Conservation (phyloP, 1,140 invertebrate genomes). For the Ectropis grisescens region DNA sequence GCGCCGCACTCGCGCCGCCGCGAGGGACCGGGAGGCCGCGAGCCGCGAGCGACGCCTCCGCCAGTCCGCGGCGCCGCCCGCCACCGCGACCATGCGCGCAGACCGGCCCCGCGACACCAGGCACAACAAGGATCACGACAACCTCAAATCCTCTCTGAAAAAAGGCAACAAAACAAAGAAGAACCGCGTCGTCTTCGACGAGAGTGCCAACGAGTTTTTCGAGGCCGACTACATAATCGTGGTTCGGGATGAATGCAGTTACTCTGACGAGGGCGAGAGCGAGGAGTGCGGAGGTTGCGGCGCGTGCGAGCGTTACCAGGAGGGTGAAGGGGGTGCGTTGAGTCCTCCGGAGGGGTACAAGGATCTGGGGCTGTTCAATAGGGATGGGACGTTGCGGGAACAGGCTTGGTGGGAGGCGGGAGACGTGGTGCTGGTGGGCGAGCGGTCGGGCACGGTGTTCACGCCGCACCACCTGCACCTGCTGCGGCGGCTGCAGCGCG, state of each 20-base stretch:
- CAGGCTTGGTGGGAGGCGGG: constrained; percentile 70
- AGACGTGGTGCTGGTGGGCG: constrained; percentile 68
- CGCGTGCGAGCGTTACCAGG: constrained; percentile 66
- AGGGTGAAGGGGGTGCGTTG: constrained; percentile 82
- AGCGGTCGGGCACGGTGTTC: constrained; percentile 72
- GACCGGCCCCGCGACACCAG: constrained; percentile 62
- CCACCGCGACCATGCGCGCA: constrained; percentile 60
- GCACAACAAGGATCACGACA: constrained; percentile 64
- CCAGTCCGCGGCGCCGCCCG: constrained; percentile 32
- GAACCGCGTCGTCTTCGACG: constrained; percentile 87
- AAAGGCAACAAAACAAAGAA: constrained; percentile 68
- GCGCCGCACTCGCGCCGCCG: constrained; percentile 37
- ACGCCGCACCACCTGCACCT: constrained; percentile 74
- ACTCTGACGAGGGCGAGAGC: constrained; percentile 79
- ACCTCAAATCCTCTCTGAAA: constrained; percentile 66
- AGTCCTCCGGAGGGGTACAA: constrained; percentile 90
- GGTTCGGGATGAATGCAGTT: constrained; percentile 85
- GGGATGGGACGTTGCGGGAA: constrained; percentile 63
- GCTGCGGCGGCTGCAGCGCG: constrained; percentile 69
- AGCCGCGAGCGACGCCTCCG: constrained; percentile 16
- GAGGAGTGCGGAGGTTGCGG: constrained; percentile 84
- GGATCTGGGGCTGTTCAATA: constrained; percentile 73
- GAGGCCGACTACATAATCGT: constrained; percentile 90
- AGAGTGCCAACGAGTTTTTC: constrained; percentile 88
- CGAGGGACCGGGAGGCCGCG: constrained; percentile 15